phyloP scores from a whole-genome alignment of 2,888 invertebrate genomes.

The Erebia aethiops region DNA sequence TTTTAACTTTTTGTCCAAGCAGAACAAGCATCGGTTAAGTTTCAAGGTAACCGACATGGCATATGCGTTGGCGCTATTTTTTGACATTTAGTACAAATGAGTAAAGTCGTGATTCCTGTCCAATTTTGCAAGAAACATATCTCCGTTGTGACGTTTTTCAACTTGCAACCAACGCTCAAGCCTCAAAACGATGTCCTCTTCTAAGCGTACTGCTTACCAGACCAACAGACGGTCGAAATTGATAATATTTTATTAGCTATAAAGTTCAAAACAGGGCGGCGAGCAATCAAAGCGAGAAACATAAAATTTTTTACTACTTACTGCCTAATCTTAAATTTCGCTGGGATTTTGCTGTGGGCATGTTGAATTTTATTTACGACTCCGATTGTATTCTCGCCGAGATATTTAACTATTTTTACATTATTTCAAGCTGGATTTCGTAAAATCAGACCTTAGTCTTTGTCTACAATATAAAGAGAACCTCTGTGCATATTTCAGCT shows the following conservation, averaged over 20 bases:
- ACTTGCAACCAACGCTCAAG: background rate
- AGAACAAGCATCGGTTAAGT: no score
- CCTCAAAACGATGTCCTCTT: background rate
- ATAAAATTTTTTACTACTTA: slow-evolving; percentile 70
- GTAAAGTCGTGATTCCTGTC: no score
- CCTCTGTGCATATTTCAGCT: no score
- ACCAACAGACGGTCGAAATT: slow-evolving; percentile 49
- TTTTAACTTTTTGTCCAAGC: no score
- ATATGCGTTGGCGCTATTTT: no score
- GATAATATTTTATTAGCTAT: slow-evolving; percentile 37
- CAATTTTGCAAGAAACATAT: no score
- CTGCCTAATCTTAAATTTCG: slow-evolving; percentile 75
- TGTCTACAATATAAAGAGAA: no score
- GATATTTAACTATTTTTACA: background rate
- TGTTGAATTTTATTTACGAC: background rate
- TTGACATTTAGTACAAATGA: no score
- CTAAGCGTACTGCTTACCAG: background rate
- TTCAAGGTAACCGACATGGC: no score
- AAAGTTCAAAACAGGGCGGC: slow-evolving; percentile 30
- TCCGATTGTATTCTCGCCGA: background rate
- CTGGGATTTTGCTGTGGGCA: slow-evolving; percentile 63
- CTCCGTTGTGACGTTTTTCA: no score
- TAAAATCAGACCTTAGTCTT: no score
- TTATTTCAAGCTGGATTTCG: no score
- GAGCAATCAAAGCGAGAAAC: slow-evolving; percentile 45